phyloP scores from a whole-genome alignment of 2,797 vertebrate species.

The Pseudochaenichthys georgianus region DNA sequence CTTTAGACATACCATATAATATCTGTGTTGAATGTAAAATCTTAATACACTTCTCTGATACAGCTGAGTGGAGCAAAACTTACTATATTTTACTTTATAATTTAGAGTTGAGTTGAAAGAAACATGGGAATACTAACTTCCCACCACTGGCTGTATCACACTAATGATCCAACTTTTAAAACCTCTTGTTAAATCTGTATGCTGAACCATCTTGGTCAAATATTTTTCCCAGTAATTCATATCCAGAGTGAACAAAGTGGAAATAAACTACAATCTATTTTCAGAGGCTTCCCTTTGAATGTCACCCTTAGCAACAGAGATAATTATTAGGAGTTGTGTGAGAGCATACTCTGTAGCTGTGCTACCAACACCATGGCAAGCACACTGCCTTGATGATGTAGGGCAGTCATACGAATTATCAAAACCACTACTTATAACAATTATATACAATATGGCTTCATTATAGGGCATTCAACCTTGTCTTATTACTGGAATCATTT shows the following conservation, averaged over 20 bases:
- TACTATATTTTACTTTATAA: not conserved
- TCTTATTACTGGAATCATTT: too few relatives aligned
- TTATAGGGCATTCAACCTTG: too few relatives aligned
- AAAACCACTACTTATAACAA: too few relatives aligned
- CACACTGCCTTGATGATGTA: too few relatives aligned
- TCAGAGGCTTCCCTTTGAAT: not conserved
- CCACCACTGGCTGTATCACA: not conserved
- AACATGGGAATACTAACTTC: not conserved
- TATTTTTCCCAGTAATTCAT: not conserved
- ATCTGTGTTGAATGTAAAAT: not conserved
- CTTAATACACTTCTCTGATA: not conserved
- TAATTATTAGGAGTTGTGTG: constrained; percentile 9
- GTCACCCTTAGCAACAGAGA: not conserved
- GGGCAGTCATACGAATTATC: too few relatives aligned
- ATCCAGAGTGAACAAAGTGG: not conserved
- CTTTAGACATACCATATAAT: not conserved
- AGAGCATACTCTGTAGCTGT: not conserved
- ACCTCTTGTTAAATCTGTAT: not conserved
- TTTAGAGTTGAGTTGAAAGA: not conserved
- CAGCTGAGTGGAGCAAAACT: not conserved
- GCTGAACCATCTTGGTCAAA: not conserved
- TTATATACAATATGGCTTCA: too few relatives aligned
- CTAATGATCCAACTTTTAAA: not conserved
- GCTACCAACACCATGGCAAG: too few relatives aligned
- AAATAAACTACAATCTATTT: not conserved